Conservation (phyloP, 2,888 invertebrate genomes). For the Drosophila cracens region DNA sequence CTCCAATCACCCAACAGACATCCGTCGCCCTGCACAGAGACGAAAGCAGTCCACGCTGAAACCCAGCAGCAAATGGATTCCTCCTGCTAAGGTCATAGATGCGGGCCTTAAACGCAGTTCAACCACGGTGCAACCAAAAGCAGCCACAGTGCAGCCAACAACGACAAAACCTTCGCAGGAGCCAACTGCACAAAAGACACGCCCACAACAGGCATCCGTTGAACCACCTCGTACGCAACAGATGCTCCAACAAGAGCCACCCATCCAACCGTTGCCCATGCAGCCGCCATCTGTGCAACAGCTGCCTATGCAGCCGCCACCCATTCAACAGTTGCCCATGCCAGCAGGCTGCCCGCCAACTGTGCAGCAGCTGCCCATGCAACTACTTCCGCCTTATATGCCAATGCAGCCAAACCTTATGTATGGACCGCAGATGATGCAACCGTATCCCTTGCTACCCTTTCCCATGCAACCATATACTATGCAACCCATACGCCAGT, state of each 20-base stretch:
- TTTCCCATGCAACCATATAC: slow-evolving; percentile 40
- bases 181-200: slow-evolving; percentile 18
- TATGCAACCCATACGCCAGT: slow-evolving; percentile 26
- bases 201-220: slow-evolving; percentile 1
- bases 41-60: slow-evolving; percentile 21
- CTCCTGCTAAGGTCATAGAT: slow-evolving; percentile 54
- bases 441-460: slow-evolving; percentile 42
- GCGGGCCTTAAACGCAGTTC: slow-evolving; percentile 30
- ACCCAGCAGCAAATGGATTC: slow-evolving; percentile 4
- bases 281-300: slow-evolving; percentile 13
- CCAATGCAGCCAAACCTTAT: slow-evolving; percentile 19
- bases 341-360: neutral
- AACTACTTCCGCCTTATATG: slow-evolving; percentile 17
- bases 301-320: slow-evolving; percentile 7
- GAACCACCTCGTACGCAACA: slow-evolving; percentile 15
- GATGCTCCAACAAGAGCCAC: slow-evolving; percentile 4
- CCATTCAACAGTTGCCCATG: slow-evolving; percentile 10
- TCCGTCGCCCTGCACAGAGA: neutral
- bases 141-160: neutral
- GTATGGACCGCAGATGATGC: slow-evolving; percentile 25
- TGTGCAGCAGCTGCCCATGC: slow-evolving; percentile 10
- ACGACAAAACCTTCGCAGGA: neutral
- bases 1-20: neutral
- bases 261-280: slow-evolving; percentile 10
- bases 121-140: neutral